Evolutionary conservation across 2,797 vertebrate species (phyloP), one percentile per base, ranked within the genome.

Genomic region (Pseudotriccus pelzelni): DNA sequence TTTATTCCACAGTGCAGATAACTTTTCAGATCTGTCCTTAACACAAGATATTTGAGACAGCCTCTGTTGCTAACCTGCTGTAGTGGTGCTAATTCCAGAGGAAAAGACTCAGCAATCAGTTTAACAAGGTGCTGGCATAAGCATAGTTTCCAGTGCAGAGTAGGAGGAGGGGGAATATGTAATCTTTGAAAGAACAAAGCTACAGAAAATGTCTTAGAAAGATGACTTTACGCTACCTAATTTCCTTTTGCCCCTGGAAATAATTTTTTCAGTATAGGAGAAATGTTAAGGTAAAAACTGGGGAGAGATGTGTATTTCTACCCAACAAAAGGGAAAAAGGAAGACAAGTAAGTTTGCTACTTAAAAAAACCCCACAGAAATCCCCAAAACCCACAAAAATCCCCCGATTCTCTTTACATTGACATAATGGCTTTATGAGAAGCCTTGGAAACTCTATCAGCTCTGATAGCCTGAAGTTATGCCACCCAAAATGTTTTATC

Each of bases 1-100:
- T 96, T 96, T 94, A 94, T 89, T 94, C 95, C 72, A 80, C 74
- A 75, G 59, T 52, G 81, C 95, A 97, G 97, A 97, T 97, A 95
- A 96, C 91, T 97, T 98, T 97, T 95, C 93, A 96, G 94, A 69
- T 92, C 94, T 97, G 97, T 96, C 80, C 85, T 95, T 97, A 94
- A 90, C 92, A 70, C 67, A 94, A 97, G 97, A 96, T 95, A 97
- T 97, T 97, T 97, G 97, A 98, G 94, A 96, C 79, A 76, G 82
- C 70, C 81, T 96, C 93, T 97, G 95, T 93, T 92, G 90, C 92
- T 96, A 97, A 94, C 96, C 95, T 97, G 94, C 89, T 91, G 67
- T 79, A 93, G 80, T 69, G 67, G 80, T 94, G 93, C 91, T 95
- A 95, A 96, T 96, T 97, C 76, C 93, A 97, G 86, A 87, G 91